Evolutionary conservation across 2,113 vertebrate species (phyloP).

Genomic region (Psittacula cyanocephala): DNA sequence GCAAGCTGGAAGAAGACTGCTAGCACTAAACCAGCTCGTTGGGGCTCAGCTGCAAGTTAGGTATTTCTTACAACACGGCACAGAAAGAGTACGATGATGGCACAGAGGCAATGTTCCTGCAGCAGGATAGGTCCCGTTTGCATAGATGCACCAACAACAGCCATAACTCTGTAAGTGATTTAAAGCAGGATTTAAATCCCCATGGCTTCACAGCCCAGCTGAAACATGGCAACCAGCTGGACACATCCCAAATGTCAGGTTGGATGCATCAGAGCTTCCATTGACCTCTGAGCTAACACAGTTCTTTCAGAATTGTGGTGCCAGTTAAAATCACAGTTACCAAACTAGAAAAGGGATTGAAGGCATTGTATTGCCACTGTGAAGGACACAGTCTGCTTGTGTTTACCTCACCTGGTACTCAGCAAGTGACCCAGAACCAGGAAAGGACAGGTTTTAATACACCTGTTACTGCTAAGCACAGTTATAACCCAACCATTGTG

Average conservation of each 20-base stretch:
- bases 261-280: not conserved
- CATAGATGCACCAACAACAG: not conserved
- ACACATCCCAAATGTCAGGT: fast-evolving
- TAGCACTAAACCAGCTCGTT: not conserved
- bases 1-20: not conserved
- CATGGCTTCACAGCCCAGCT: not conserved
- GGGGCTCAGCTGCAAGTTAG: not conserved
- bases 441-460: not conserved
- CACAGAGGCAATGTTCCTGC: not conserved
- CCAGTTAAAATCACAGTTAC: not conserved
- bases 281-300: not conserved
- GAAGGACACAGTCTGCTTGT: not conserved
- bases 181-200: not conserved
- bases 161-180: not conserved
- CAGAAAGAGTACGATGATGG: not conserved
- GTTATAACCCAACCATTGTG: not conserved
- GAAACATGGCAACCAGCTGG: not conserved
- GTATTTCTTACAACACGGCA: fast-evolving
- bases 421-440: not conserved
- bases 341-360: not conserved
- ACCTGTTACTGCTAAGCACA: not conserved
- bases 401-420: not conserved
- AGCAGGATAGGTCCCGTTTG: not conserved
- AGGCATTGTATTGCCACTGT: fast-evolving
- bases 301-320: not conserved